Evolutionary conservation across 2,113 vertebrate species (phyloP).

Genomic region (Chaetorhynchus papuensis): DNA sequence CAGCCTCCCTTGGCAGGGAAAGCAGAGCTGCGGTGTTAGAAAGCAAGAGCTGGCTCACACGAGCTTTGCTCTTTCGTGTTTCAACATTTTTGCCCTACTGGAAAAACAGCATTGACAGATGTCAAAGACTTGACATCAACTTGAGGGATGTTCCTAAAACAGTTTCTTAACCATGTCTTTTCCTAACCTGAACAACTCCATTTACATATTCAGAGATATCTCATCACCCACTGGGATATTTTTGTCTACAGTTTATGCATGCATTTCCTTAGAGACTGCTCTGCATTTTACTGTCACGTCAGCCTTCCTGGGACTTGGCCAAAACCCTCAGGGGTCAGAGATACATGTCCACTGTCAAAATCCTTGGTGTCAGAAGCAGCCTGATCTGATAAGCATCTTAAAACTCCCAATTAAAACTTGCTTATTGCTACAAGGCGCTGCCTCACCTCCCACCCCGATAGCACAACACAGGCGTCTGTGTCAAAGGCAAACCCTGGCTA

Average conservation of each 20-base stretch:
- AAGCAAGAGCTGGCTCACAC: not conserved
- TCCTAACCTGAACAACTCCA: not conserved
- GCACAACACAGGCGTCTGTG: not conserved
- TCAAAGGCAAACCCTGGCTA: not conserved
- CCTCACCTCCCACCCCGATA: not conserved
- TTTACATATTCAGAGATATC: not conserved
- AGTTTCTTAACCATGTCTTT: not conserved
- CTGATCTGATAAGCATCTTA: not conserved
- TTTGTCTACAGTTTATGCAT: not conserved
- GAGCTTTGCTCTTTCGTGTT: accelerated
- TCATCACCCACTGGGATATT: not conserved
- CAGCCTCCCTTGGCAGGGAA: not conserved
- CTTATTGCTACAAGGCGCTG: not conserved
- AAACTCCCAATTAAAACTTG: not conserved
- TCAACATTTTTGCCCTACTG: not conserved
- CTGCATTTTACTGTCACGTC: not conserved
- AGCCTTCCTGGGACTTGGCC: not conserved
- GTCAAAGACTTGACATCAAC: not conserved
- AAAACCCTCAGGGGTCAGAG: not conserved
- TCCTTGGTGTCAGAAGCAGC: not conserved
- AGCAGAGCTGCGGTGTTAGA: not conserved
- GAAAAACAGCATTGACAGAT: not conserved
- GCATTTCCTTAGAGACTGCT: not conserved
- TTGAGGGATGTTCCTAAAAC: not conserved
- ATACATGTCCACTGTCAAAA: not conserved